phyloP scores from a whole-genome alignment of 64 coral and sea anemone species.

The Cladopsammia gracilis region DNA sequence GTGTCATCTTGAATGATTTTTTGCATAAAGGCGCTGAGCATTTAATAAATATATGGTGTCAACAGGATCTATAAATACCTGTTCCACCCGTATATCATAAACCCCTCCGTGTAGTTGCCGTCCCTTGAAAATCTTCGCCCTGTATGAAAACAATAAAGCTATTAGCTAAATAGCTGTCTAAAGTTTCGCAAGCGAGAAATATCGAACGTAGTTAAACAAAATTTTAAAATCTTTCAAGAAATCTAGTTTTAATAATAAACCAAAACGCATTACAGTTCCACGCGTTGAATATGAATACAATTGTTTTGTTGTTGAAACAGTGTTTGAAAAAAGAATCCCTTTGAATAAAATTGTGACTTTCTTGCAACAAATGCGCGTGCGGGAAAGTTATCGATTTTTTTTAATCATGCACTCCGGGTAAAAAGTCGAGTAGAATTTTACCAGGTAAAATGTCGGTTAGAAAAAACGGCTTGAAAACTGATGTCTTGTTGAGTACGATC shows the following conservation, averaged over 20 bases:
- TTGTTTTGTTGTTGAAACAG: neutral
- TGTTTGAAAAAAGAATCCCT: neutral
- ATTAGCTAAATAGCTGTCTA: slow-evolving; percentile 5
- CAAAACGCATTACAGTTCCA: neutral
- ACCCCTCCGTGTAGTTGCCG: slow-evolving; percentile 79
- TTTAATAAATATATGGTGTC: neutral
- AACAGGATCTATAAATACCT: slow-evolving; percentile 50
- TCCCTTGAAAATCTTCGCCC: slow-evolving; percentile 85
- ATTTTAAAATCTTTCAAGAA: neutral
- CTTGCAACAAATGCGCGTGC: neutral
- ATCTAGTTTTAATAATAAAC: neutral
- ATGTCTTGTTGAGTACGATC: neutral
- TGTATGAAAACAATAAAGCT: slow-evolving; percentile 57
- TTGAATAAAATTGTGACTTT: neutral
- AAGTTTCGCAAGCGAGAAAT: no score
- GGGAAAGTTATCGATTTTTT: neutral
- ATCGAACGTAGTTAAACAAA: neutral
- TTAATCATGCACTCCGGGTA: neutral
- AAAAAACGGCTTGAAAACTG: neutral
- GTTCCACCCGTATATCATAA: slow-evolving; percentile 87
- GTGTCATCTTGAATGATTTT: neutral
- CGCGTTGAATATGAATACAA: neutral
- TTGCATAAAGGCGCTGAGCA: neutral
- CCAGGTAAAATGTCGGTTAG: neutral
- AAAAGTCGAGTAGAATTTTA: neutral